Evolutionary conservation across 2,797 vertebrate genomes (phyloP), one percentile per base, ranked within the genome.

Genomic region (Acipenser oxyrinchus): DNA sequence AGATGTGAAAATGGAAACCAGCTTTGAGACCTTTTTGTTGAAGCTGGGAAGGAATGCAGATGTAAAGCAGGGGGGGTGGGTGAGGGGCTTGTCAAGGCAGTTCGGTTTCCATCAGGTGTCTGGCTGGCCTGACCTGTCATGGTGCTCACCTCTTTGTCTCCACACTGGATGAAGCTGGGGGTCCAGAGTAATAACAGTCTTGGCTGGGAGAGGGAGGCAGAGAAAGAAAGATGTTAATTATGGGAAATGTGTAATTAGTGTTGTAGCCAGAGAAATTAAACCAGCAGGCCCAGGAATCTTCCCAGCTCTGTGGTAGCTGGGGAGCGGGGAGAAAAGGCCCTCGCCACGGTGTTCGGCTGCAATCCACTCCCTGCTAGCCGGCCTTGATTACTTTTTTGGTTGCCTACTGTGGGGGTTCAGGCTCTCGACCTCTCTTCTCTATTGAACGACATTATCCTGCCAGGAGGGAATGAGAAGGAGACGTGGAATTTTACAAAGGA

Each of bases 191-290:
- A 85, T 87, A 68, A 70, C 58, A 64, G 65, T 61, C 84, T 78
- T 85, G 87, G 86, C 83, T 87, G 78, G 68, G 78, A 80, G 63
- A 79, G 83, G 86, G 79, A 84, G 76, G 79, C 57, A 81, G 82
- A 85, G 80, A 84, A 86, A 88, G 86, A 84, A 76, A 84, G 88
- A 87, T 85, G 86, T 82, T 88, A 86, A 89, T 88, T 90, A 90
- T 51, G 82, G 80, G 82, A 89, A 86, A 77, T 81, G 78, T 87
- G 85, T 79, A 89, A 92, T 93, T 92, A 92, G 86, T 77, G 86
- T 74, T 91, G 93, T 98, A 93, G 91, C 92, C 93, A 91, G 88
- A 96, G 95, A 91, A 96, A 95, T 86, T 86, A 93, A 90, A 85
- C 89, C 88, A 89, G 86, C 74, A 82, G 82, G 87, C 85, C 84